Conservation (phyloP, 2,113 vertebrate genomes). For the Poecile atricapillus region DNA sequence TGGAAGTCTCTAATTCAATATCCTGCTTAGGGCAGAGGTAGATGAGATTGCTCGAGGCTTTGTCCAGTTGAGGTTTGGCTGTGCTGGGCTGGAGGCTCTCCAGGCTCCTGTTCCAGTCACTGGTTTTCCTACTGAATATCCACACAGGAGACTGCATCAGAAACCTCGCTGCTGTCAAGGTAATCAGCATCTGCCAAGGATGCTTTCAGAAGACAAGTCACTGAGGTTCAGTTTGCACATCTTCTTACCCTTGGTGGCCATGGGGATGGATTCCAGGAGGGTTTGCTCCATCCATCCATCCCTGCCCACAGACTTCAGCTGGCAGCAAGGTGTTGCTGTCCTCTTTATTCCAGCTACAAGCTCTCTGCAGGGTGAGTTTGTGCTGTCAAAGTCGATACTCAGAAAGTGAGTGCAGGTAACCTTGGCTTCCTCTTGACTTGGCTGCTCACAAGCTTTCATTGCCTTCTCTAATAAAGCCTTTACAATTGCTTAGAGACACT, state of each 20-base stretch:
- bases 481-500: conserved; percentile 11
- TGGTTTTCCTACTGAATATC: not conserved
- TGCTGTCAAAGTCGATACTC: not conserved
- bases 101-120: not conserved
- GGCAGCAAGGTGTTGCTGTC: not conserved
- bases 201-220: fast-evolving
- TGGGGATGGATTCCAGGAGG: not conserved
- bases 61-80: not conserved
- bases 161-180: not conserved
- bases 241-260: not conserved
- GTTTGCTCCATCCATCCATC: not conserved
- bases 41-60: not conserved
- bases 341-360: not conserved
- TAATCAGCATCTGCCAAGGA: not conserved
- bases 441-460: not conserved
- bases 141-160: not conserved
- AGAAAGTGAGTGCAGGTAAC: not conserved
- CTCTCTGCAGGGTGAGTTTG: not conserved
- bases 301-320: not conserved
- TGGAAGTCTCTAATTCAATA: not conserved
- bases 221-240: not conserved
- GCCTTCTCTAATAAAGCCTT: not conserved
- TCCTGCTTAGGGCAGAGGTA: not conserved
- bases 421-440: not conserved
- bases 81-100: not conserved